These are phyloP conservation scores for Gastrophysa polygoni DNA, from an alignment of 2,888 invertebrate species.

Conservation along the genomic window DNA sequence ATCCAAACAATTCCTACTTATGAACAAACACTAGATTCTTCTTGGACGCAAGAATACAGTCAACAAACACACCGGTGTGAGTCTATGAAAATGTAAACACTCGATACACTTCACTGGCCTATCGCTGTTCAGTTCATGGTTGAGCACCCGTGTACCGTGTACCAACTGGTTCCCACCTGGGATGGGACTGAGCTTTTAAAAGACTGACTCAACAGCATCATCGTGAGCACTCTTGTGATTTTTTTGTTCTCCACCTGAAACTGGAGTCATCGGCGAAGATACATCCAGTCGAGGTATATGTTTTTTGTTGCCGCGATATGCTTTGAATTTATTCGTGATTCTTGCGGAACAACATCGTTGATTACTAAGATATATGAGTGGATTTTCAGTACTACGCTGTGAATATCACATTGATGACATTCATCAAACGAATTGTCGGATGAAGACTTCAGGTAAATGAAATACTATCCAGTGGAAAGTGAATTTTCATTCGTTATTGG, in stretches of 20 bases:
- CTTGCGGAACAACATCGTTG: too few relatives aligned
- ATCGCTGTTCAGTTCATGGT: slow-evolving; percentile 2
- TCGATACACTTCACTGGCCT: background rate
- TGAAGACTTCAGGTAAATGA: too few relatives aligned
- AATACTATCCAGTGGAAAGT: too few relatives aligned
- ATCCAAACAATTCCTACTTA: background rate
- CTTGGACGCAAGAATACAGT: background rate
- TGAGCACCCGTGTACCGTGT: slow-evolving; percentile 9
- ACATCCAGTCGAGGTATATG: too few relatives aligned
- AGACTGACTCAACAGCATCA: background rate
- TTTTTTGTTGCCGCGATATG: too few relatives aligned
- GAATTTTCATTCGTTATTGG: too few relatives aligned
- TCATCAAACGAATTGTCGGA: too few relatives aligned
- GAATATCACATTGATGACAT: too few relatives aligned
- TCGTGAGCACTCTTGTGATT: background rate
- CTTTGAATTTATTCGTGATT: too few relatives aligned
- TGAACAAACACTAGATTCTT: background rate
- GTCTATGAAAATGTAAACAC: background rate
- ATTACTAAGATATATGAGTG: too few relatives aligned
- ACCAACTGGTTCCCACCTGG: slow-evolving; percentile 14
- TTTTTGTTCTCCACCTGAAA: background rate
- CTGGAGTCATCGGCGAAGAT: too few relatives aligned
- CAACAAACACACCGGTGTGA: background rate
- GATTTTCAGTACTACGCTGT: too few relatives aligned
- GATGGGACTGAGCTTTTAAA: slow-evolving; percentile 2